These are phyloP conservation scores for Campoplex nolae DNA, from an alignment of 2,888 invertebrate genomes.

Conservation along the genomic window DNA sequence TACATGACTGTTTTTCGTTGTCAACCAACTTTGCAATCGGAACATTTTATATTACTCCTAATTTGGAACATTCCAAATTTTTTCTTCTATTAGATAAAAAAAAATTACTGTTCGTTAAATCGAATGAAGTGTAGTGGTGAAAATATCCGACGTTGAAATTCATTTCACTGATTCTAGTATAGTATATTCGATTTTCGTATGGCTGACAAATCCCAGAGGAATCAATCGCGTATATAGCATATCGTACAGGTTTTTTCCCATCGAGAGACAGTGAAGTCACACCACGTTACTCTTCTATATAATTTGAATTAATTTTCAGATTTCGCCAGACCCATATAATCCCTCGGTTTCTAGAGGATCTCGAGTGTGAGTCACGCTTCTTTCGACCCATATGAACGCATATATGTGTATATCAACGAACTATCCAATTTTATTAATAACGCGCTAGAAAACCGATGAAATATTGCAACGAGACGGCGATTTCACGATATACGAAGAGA, in stretches of 20 bases:
- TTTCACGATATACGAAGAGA: not conserved
- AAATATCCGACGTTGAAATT: conserved; percentile 9
- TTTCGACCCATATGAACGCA: not conserved
- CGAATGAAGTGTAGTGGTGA: not conserved
- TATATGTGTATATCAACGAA: conserved; percentile 13
- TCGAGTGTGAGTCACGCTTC: not conserved
- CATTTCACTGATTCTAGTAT: conserved; percentile 9
- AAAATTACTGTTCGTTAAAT: not conserved
- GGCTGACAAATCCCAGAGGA: not conserved
- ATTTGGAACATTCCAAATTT: not conserved
- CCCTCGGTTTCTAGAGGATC: conserved; percentile 7
- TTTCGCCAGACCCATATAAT: conserved; percentile 38
- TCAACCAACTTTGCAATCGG: not conserved
- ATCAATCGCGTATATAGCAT: not conserved
- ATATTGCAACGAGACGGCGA: conserved; percentile 26
- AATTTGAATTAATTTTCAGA: conserved; percentile 53
- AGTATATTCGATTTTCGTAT: not conserved
- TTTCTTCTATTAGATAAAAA: not conserved
- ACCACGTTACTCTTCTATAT: conserved; percentile 20
- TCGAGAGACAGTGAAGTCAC: conserved; percentile 2
- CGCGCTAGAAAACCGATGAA: conserved; percentile 5
- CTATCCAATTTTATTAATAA: conserved; percentile 55
- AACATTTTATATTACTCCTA: conserved; percentile 18
- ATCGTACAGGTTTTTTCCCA: not conserved
- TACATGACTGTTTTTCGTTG: conserved; percentile 17